These are phyloP conservation scores for Tichodroma muraria DNA, from an alignment of 2,113 vertebrate genomes.

Conservation along the genomic window DNA sequence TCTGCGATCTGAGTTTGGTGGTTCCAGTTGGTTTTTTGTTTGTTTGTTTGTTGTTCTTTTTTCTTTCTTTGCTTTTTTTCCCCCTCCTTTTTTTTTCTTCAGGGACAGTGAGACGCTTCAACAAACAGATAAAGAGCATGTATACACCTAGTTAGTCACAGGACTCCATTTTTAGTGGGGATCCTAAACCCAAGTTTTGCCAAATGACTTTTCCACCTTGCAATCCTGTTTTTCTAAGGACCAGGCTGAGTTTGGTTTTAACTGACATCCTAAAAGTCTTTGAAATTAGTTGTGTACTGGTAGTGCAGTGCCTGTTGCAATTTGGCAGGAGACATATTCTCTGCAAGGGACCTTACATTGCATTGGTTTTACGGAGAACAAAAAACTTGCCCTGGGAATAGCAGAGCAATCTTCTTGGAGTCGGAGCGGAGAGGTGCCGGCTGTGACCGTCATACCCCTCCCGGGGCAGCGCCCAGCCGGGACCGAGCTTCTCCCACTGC, in stretches of 20 bases:
- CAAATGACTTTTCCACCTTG: neutral
- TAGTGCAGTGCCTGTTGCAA: neutral
- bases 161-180: neutral
- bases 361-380: neutral
- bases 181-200: neutral
- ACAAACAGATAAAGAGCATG: neutral
- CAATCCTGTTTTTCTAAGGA: neutral
- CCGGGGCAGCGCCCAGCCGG: neutral
- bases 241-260: neutral
- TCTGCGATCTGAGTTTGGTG: neutral
- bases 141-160: neutral
- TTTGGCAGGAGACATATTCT: neutral
- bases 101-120: neutral
- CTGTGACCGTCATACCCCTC: neutral
- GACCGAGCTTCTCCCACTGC: neutral
- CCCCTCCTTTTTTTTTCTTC: neutral
- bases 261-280: neutral
- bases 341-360: neutral
- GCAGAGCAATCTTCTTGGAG: neutral
- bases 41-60: accelerated
- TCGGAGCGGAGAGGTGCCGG: accelerated
- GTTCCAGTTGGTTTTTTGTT: neutral
- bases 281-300: neutral
- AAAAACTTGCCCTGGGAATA: neutral
- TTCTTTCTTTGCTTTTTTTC: accelerated